phyloP scores from a whole-genome alignment of 2,797 vertebrate genomes.

The Myotis pilosus region DNA sequence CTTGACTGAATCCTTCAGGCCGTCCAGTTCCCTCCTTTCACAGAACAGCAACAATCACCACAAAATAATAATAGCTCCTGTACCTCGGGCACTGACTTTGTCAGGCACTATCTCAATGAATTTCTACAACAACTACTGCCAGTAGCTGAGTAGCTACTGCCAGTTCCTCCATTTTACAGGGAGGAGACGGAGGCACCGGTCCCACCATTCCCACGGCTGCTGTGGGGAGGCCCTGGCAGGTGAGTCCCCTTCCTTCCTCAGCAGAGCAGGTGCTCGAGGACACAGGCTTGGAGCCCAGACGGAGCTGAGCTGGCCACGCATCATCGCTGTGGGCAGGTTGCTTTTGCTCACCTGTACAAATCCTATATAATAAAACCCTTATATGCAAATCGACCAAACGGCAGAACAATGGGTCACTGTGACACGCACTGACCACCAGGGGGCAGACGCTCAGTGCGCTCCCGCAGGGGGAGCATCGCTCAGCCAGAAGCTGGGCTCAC shows the following conservation, averaged over 20 bases:
- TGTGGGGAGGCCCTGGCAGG: background rate
- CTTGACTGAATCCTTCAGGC: background rate
- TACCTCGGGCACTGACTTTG: rapidly evolving
- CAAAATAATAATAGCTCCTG: background rate
- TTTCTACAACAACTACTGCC: background rate
- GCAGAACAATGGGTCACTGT: too few species aligned
- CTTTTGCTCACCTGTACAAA: background rate
- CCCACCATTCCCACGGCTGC: background rate
- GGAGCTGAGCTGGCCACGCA: background rate
- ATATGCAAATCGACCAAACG: too few species aligned
- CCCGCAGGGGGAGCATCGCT: too few species aligned
- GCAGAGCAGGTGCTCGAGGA: background rate
- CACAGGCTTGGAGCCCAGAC: background rate
- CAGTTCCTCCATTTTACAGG: background rate
- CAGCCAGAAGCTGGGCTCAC: too few species aligned
- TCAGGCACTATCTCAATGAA: background rate
- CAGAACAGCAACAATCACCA: background rate
- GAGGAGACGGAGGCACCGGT: constrained; percentile 17
- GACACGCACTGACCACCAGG: too few species aligned
- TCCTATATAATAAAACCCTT: too few species aligned
- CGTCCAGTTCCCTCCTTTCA: background rate
- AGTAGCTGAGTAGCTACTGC: background rate
- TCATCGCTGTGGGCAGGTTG: background rate
- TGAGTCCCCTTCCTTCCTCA: background rate
- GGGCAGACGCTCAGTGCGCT: too few species aligned